Conservation (phyloP, 2,797 vertebrate species). For the Eleutherodactylus coqui region DNA sequence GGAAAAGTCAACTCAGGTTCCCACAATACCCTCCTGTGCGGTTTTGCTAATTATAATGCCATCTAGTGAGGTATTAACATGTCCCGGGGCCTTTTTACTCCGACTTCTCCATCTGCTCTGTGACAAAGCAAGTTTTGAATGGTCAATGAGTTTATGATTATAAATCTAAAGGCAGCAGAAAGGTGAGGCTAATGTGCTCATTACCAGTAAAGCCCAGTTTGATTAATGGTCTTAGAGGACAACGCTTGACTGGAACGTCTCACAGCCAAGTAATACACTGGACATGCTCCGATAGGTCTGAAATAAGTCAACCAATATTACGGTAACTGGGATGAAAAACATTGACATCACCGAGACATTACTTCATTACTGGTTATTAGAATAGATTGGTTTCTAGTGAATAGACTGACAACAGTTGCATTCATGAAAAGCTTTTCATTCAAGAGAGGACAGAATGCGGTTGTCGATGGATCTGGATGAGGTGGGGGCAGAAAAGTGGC, state of each 20-base stretch:
- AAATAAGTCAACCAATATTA: neutral
- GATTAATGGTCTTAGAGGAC: neutral
- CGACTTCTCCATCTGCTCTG: neutral
- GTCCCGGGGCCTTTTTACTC: neutral
- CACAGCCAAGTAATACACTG: neutral
- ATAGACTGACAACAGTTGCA: neutral
- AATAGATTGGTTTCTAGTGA: neutral
- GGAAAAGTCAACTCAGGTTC: neutral
- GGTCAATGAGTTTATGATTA: slow-evolving; percentile 46
- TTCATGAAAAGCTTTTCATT: neutral
- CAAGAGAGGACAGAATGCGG: no score
- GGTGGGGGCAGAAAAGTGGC: no score
- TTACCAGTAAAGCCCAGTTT: neutral
- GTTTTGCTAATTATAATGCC: neutral
- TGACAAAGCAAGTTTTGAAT: slow-evolving; percentile 38
- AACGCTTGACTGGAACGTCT: neutral
- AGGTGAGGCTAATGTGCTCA: slow-evolving; percentile 30
- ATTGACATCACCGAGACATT: neutral
- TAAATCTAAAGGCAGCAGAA: slow-evolving; percentile 27
- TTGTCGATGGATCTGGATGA: no score
- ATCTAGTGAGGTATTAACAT: slow-evolving; percentile 49
- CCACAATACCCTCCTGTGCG: neutral
- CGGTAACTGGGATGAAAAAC: neutral
- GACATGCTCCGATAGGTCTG: neutral
- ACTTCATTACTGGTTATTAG: no score